Conservation (phyloP, 2,113 vertebrate genomes). For the Pseudonaja textilis region DNA sequence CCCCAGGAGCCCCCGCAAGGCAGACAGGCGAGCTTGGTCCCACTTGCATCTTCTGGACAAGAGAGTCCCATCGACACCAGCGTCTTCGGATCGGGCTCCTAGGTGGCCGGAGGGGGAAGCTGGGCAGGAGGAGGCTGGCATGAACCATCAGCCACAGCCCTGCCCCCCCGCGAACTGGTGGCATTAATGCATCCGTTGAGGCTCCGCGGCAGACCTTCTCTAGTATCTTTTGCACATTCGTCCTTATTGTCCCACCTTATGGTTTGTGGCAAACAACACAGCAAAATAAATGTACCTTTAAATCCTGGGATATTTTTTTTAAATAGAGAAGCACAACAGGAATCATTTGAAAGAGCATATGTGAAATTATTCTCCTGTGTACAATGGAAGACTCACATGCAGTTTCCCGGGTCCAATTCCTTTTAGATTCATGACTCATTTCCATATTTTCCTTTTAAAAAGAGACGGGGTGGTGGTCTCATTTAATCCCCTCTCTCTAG, state of each 20-base stretch:
- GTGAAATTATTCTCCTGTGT: background rate
- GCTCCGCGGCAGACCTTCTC: background rate
- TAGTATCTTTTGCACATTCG: background rate
- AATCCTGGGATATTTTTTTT: background rate
- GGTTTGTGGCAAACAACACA: background rate
- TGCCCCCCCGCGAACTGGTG: background rate
- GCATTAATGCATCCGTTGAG: background rate
- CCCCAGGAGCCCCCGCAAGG: background rate
- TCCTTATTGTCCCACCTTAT: background rate
- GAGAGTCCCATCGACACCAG: fast-evolving
- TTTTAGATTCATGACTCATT: background rate
- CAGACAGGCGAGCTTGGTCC: no score
- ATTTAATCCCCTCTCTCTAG: no score
- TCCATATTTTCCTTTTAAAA: background rate
- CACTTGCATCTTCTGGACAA: background rate
- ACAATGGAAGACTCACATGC: background rate
- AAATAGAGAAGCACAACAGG: background rate
- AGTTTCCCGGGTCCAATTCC: background rate
- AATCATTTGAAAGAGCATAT: background rate
- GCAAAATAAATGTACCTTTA: background rate
- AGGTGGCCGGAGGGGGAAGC: background rate
- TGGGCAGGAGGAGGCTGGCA: background rate
- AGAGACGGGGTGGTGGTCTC: fast-evolving
- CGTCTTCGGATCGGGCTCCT: background rate
- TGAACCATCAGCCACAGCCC: background rate